A percentile compares a stretch with the other conserved stretches of the same genome.
phyloP scores from a whole-genome alignment of 23 tunicate genomes.

The Ascidia mentula region DNA sequence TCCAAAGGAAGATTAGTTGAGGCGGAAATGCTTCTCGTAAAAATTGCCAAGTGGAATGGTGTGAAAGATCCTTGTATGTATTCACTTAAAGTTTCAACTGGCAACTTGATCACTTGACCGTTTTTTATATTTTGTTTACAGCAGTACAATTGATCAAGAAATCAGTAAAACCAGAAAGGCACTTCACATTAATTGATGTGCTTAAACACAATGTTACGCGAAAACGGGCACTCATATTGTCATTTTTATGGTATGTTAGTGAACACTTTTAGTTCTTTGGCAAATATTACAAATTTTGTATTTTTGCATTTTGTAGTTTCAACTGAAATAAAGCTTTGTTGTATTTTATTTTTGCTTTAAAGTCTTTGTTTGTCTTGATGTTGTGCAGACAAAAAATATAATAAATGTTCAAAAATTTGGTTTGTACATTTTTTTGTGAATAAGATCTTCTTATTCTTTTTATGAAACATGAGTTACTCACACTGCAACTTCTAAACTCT shows the following conservation, averaged over 20 bases:
- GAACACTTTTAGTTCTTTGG: no score
- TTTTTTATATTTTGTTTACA: neutral
- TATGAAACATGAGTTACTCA: conserved; percentile 9
- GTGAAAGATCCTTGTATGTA: conserved; percentile 19
- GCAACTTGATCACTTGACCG: neutral
- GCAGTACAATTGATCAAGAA: neutral
- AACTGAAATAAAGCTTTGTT: no score
- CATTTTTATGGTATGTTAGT: conserved; percentile 45
- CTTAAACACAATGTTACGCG: conserved; percentile 14
- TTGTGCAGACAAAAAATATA: no score
- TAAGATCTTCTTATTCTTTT: no score
- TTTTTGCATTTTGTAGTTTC: no score
- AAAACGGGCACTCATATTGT: conserved; percentile 30
- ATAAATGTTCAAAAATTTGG: no score
- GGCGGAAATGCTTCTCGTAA: conserved; percentile 55
- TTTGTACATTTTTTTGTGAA: no score
- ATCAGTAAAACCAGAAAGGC: neutral
- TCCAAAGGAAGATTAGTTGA: conserved; percentile 47
- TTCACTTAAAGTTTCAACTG: neutral
- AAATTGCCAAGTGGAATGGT: conserved; percentile 63
- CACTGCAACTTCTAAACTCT: conserved; percentile 32
- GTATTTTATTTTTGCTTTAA: no score
- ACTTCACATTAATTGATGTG: conserved; percentile 23
- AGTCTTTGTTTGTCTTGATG: no score
- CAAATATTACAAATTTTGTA: no score